Evolutionary conservation across 2,113 vertebrate genomes (phyloP).

Genomic region (Tyto alba): DNA sequence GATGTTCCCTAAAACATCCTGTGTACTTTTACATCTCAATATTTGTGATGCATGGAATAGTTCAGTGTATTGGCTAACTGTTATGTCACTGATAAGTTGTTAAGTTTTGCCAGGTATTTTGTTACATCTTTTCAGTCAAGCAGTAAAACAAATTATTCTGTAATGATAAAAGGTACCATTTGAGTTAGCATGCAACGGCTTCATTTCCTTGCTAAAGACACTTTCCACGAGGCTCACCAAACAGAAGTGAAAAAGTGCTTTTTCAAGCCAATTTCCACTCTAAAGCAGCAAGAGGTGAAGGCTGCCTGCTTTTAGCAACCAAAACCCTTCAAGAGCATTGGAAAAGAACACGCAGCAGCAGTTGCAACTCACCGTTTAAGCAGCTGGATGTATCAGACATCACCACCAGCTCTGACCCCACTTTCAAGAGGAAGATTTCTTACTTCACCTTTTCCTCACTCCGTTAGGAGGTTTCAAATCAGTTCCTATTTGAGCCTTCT

Average conservation of each 20-base stretch:
- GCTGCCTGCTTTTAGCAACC: not conserved
- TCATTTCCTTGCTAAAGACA: not conserved
- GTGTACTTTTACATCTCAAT: not conserved
- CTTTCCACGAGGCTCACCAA: not conserved
- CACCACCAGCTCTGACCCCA: not conserved
- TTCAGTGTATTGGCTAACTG: not conserved
- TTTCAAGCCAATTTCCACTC: not conserved
- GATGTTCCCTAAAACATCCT: not conserved
- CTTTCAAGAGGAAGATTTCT: not conserved
- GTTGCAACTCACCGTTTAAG: not conserved
- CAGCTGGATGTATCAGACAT: not conserved
- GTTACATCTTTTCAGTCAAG: not conserved
- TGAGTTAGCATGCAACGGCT: not conserved
- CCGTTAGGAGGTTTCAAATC: not conserved
- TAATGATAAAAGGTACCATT: not conserved
- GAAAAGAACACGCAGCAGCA: not conserved
- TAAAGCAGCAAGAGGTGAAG: not conserved
- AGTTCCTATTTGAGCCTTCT: not conserved
- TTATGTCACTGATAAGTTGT: not conserved
- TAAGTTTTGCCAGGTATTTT: conserved; percentile 26
- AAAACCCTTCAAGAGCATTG: not conserved
- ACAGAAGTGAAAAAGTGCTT: not conserved
- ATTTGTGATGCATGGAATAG: conserved; percentile 32
- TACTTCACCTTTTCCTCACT: not conserved
- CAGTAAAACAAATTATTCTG: conserved; percentile 14